phyloP scores from a whole-genome alignment of 2,797 vertebrate genomes.

The Falco novaeseelandiae region DNA sequence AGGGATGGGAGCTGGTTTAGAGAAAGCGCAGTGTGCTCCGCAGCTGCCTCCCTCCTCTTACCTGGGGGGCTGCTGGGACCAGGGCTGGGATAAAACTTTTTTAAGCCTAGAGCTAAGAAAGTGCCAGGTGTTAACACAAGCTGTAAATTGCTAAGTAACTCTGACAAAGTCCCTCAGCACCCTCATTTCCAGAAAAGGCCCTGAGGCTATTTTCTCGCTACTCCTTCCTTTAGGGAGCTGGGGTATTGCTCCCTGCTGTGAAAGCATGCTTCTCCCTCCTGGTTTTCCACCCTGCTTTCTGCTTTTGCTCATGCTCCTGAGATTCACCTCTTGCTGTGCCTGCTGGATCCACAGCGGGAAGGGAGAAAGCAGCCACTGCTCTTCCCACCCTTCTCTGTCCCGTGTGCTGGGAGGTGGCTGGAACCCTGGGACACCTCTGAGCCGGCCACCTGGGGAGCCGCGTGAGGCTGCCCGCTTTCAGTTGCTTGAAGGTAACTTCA shows the following conservation, averaged over 20 bases:
- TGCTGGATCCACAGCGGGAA: not conserved
- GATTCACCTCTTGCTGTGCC: not conserved
- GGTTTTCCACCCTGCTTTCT: accelerated
- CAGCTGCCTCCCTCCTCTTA: not conserved
- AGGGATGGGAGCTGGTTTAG: not conserved
- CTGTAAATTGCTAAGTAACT: not conserved
- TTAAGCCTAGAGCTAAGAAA: not conserved
- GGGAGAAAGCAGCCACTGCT: not conserved
- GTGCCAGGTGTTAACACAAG: not conserved
- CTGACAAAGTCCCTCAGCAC: not conserved
- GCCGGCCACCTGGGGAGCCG: not conserved
- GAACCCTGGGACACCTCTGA: not conserved
- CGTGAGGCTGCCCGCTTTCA: not conserved
- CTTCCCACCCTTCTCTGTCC: not conserved
- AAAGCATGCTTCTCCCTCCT: not conserved
- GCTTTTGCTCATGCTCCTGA: not conserved
- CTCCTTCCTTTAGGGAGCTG: not conserved
- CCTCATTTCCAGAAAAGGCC: not conserved
- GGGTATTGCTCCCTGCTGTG: not conserved
- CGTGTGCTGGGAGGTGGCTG: not conserved
- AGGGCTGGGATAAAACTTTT: not conserved
- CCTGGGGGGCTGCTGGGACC: not conserved
- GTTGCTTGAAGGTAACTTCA: not conserved
- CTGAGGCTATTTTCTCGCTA: not conserved
- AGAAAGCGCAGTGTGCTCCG: not conserved